Evolutionary conservation across 2,888 invertebrate genomes (phyloP).

Genomic region (Alloplasta piceator): DNA sequence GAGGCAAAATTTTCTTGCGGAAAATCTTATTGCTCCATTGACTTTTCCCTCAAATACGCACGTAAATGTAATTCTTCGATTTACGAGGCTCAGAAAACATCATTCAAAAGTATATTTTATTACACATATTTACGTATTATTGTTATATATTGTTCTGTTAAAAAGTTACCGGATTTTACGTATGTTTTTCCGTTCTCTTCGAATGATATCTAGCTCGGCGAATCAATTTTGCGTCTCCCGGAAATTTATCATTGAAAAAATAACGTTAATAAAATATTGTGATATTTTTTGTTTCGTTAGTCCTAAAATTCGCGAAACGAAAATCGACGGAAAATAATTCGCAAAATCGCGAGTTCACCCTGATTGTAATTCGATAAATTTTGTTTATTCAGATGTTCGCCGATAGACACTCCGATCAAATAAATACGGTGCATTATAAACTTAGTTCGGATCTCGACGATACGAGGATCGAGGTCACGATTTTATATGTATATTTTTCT

Average conservation of each 20-base stretch:
- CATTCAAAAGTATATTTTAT: slow-evolving; percentile 45
- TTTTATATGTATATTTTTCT: slow-evolving; percentile 58
- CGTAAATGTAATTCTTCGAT: slow-evolving; percentile 35
- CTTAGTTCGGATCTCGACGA: background rate
- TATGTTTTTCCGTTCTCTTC: too few species aligned
- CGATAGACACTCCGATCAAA: background rate
- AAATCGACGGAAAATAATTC: too few species aligned
- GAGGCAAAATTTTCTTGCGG: too few species aligned
- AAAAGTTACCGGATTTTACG: slow-evolving; percentile 42
- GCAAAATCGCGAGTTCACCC: too few species aligned
- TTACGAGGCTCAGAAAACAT: slow-evolving; percentile 45
- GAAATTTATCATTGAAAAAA: too few species aligned
- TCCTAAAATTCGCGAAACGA: too few species aligned
- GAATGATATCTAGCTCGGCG: too few species aligned
- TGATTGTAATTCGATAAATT: too few species aligned
- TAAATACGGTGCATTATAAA: slow-evolving; percentile 13
- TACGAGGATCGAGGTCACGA: slow-evolving; percentile 7
- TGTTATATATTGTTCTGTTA: slow-evolving; percentile 48
- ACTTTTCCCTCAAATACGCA: slow-evolving; percentile 2
- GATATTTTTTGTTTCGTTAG: background rate
- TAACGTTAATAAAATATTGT: slow-evolving; percentile 23
- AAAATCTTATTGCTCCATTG: background rate
- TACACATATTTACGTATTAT: slow-evolving; percentile 35
- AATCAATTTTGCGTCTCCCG: too few species aligned
- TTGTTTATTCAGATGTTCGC: too few species aligned